Evolutionary conservation across 2,888 invertebrate species (phyloP).

Genomic region (Hemaris fuciformis): DNA sequence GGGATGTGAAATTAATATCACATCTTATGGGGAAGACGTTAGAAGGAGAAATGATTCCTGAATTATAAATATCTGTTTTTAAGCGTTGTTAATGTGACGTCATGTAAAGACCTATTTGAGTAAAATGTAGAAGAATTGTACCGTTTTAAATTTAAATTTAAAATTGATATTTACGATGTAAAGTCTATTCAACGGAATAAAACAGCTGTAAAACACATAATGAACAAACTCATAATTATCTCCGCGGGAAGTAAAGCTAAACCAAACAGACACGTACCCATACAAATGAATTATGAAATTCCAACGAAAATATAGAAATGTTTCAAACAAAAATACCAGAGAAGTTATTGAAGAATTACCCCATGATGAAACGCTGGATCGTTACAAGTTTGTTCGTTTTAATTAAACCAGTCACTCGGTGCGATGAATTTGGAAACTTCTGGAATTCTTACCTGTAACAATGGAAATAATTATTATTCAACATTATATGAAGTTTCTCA

Average conservation of each 20-base stretch:
- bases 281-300: conserved; percentile 6
- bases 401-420: conserved; percentile 49
- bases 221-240: background rate
- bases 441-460: conserved; percentile 63
- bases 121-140: no score
- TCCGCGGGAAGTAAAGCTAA: background rate
- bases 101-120: no score
- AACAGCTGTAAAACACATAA: background rate
- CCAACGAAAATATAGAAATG: background rate
- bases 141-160: no score
- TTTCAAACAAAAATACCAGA: conserved; percentile 4
- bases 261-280: background rate
- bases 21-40: background rate
- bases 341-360: conserved; percentile 19
- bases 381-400: conserved; percentile 50
- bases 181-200: no score
- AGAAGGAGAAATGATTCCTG: background rate
- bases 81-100: no score
- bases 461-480: conserved; percentile 39
- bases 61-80: background rate
- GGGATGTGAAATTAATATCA: background rate
- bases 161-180: no score
- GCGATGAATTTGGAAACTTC: conserved; percentile 40
- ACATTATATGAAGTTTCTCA: conserved; percentile 6
- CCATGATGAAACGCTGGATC: conserved; percentile 43